Percentiles rank a stretch among this genome's conserved stretches.
Conservation (phyloP, 2,888 invertebrate species). For the Cheilosia impressa region DNA sequence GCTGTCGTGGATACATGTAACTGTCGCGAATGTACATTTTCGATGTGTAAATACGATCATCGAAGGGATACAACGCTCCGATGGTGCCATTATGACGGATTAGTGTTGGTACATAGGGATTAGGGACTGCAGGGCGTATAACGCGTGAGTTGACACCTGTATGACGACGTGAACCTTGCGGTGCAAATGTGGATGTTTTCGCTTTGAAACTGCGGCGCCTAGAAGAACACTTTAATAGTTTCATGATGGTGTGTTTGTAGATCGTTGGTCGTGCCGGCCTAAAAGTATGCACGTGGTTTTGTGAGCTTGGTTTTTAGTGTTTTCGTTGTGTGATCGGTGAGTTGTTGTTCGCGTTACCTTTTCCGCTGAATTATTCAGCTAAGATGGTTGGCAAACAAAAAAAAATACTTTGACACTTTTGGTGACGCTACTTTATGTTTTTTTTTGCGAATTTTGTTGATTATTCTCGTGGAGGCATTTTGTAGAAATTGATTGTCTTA, state of each 20-base stretch:
- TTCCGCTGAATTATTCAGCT: background rate
- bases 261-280: slow-evolving; percentile 7
- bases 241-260: slow-evolving; percentile 71
- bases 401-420: too few relatives aligned
- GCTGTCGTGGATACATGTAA: slow-evolving; percentile 82
- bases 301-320: background rate
- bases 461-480: too few relatives aligned
- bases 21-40: slow-evolving; percentile 82
- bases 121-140: slow-evolving; percentile 64
- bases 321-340: background rate
- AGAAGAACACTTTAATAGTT: slow-evolving; percentile 81
- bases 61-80: slow-evolving; percentile 81
- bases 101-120: slow-evolving; percentile 78
- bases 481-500: too few relatives aligned
- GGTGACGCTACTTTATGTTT: too few relatives aligned
- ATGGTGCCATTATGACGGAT: slow-evolving; percentile 81
- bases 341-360: background rate
- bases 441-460: too few relatives aligned
- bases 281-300: slow-evolving; percentile 73
- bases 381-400: too few relatives aligned
- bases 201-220: slow-evolving; percentile 82
- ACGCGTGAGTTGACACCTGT: slow-evolving; percentile 31
- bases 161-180: slow-evolving; percentile 76
- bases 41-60: slow-evolving; percentile 82
- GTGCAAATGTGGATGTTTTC: slow-evolving; percentile 75